phyloP scores from a whole-genome alignment of 2,113 vertebrate species.

The Burhinus oedicnemus region DNA sequence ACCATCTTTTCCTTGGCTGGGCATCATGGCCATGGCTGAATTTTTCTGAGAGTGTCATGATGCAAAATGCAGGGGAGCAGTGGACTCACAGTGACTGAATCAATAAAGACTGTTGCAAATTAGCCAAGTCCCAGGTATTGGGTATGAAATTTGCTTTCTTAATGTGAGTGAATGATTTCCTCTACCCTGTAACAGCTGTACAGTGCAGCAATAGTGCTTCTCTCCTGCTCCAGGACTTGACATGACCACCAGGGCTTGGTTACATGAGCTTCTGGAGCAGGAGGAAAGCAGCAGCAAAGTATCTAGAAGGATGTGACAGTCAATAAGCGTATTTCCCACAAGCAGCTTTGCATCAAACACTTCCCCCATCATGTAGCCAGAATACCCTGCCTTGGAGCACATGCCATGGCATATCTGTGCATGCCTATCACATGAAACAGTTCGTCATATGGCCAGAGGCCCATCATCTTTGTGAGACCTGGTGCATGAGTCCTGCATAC shows the following conservation, averaged over 20 bases:
- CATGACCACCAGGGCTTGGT: not conserved
- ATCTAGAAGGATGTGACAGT: not conserved
- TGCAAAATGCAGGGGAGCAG: not conserved
- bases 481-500: not conserved
- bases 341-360: not conserved
- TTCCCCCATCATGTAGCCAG: not conserved
- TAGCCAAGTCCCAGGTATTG: not conserved
- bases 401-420: not conserved
- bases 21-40: rapidly evolving
- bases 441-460: not conserved
- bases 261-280: not conserved
- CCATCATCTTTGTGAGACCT: not conserved
- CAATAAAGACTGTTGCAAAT: not conserved
- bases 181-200: not conserved
- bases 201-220: not conserved
- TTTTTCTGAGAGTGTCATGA: not conserved
- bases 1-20: not conserved
- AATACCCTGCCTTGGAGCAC: not conserved
- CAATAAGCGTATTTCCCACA: not conserved
- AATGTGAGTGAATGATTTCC: rapidly evolving
- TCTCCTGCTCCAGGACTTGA: not conserved
- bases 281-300: not conserved
- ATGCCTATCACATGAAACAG: not conserved
- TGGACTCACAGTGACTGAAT: not conserved
- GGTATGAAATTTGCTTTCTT: not conserved